Percentiles rank a stretch among this genome's conserved stretches.
phyloP scores from a whole-genome alignment of 2,113 vertebrate species.

The Mormyrus iriodes region DNA sequence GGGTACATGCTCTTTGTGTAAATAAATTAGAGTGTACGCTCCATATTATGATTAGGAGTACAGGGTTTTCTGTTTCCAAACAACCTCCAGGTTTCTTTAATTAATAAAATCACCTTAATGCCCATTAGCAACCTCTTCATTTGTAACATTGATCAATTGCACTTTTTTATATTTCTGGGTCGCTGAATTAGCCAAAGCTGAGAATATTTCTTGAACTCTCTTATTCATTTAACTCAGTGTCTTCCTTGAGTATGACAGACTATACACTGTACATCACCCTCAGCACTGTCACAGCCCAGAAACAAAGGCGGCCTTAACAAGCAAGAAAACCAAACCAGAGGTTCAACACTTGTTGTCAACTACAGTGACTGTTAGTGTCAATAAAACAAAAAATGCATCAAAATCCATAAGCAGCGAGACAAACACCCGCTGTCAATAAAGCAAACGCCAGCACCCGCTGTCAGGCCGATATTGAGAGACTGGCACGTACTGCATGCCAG shows the following conservation, averaged over 20 bases:
- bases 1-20: background rate
- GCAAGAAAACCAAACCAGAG: background rate
- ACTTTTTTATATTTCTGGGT: background rate
- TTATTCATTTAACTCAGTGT: background rate
- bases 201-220: background rate
- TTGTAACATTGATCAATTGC: background rate
- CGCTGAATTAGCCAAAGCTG: background rate
- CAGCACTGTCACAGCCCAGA: background rate
- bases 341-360: background rate
- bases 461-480: background rate
- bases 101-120: conserved; percentile 5
- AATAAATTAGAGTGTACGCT: conserved; percentile 15
- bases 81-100: background rate
- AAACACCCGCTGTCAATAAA: background rate
- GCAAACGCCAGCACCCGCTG: background rate
- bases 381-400: conserved; percentile 1
- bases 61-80: background rate
- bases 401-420: background rate
- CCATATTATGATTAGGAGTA: background rate
- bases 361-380: background rate
- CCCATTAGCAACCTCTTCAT: background rate
- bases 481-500: background rate
- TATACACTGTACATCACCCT: background rate
- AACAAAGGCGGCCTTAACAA: background rate
- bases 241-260: background rate